Conservation (phyloP, 2,113 vertebrate genomes). For the Chloropsis hardwickii region DNA sequence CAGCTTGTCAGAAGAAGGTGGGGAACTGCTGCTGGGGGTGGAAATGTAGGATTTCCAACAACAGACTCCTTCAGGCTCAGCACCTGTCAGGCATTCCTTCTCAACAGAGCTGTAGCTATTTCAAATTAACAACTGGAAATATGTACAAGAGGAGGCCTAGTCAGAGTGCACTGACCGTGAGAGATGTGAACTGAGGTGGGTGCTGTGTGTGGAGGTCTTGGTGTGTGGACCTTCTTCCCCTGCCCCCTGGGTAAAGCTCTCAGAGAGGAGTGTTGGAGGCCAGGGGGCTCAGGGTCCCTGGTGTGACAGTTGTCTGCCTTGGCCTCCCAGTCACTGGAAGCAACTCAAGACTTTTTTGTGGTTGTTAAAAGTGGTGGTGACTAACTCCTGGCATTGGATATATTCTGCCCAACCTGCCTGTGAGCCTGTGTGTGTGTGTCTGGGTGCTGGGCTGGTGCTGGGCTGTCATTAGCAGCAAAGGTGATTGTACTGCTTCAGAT, state of each 20-base stretch:
- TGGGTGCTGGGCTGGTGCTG: not conserved
- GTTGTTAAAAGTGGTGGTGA: not conserved
- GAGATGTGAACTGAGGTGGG: not conserved
- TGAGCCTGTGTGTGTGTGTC: not conserved
- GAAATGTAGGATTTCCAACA: not conserved
- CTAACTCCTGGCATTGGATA: rapidly evolving
- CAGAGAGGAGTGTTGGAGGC: not conserved
- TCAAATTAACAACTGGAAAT: not conserved
- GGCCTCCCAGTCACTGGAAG: not conserved
- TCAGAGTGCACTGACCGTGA: rapidly evolving
- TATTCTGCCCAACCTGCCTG: not conserved
- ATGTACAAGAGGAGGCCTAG: not conserved
- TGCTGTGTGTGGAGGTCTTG: not conserved
- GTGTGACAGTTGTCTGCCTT: not conserved
- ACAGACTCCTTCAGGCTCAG: not conserved
- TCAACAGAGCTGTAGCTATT: not conserved
- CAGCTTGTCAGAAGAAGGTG: not conserved
- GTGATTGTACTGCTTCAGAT: not conserved
- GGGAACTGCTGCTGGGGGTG: not conserved
- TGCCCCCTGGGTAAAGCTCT: not conserved
- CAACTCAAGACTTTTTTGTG: not conserved
- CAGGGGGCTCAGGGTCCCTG: not conserved
- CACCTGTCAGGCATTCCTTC: not conserved
- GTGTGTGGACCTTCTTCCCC: not conserved
- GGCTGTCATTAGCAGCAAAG: not conserved